Evolutionary conservation across 2,888 invertebrate species (phyloP).

Genomic region (Eurytoma californica): DNA sequence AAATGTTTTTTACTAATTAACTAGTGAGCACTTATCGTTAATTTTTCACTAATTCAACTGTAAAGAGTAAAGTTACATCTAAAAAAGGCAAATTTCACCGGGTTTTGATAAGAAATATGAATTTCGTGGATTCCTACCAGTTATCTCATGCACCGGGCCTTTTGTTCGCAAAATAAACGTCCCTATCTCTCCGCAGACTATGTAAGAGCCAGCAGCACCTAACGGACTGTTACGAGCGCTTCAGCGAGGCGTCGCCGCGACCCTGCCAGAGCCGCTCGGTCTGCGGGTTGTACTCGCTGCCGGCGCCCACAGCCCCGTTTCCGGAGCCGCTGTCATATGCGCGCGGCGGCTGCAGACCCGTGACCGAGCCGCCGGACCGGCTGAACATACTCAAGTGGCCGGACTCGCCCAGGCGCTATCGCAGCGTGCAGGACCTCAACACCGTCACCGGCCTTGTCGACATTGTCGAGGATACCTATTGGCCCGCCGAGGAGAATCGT

Average conservation of each 20-base stretch:
- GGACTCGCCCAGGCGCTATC: conserved; percentile 67
- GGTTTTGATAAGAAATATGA: no score
- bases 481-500: conserved; percentile 68
- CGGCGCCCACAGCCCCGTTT: conserved; percentile 64
- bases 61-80: no score
- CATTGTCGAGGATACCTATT: conserved; percentile 69
- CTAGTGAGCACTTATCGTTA: no score
- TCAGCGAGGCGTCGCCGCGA: conserved; percentile 65
- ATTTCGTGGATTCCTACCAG: no score
- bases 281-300: conserved; percentile 69
- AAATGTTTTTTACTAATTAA: no score
- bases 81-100: no score
- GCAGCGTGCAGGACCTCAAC: conserved; percentile 72
- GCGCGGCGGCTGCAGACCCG: background rate
- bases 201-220: conserved; percentile 73
- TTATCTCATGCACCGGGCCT: no score
- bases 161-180: no score
- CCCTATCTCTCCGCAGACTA: conserved; percentile 62
- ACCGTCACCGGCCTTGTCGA: conserved; percentile 73
- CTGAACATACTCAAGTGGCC: conserved; percentile 73
- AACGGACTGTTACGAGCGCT: conserved; percentile 69
- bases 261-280: conserved; percentile 68
- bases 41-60: no score
- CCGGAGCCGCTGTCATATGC: conserved; percentile 64
- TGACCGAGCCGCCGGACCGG: conserved; percentile 59